Evolutionary conservation across 2,888 invertebrate genomes (phyloP).

Genomic region (Caenorhabditis panamensis): DNA sequence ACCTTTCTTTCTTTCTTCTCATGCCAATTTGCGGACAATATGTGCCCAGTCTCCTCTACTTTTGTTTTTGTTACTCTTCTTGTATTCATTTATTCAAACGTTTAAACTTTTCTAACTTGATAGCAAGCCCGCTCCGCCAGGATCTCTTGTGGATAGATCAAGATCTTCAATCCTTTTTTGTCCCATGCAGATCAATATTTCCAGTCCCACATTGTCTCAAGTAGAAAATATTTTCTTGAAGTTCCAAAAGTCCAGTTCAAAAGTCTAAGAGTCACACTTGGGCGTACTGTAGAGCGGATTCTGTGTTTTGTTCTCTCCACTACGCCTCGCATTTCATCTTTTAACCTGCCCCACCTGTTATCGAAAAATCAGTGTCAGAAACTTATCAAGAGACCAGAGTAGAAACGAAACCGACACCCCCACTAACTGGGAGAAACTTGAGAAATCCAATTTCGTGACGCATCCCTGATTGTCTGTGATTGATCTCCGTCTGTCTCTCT

Average conservation of each 20-base stretch:
- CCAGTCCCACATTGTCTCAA: too few relatives aligned
- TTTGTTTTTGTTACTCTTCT: not conserved
- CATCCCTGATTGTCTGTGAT: slow-evolving; percentile 18
- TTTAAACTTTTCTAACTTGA: too few relatives aligned
- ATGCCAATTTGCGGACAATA: slow-evolving; percentile 10
- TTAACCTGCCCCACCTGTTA: not conserved
- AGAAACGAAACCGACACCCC: not conserved
- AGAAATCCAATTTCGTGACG: slow-evolving; percentile 6
- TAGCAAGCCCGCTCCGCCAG: too few relatives aligned
- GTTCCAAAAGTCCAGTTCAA: too few relatives aligned
- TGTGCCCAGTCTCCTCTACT: not conserved
- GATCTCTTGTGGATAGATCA: too few relatives aligned
- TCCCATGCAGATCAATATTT: too few relatives aligned
- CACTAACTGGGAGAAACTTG: not conserved
- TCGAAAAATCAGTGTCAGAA: not conserved
- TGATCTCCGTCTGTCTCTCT: not conserved
- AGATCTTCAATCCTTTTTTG: too few relatives aligned
- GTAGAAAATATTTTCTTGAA: too few relatives aligned
- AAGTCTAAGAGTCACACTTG: too few relatives aligned
- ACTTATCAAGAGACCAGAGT: not conserved
- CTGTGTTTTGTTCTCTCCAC: not conserved
- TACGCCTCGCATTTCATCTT: not conserved
- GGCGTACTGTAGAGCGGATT: not conserved
- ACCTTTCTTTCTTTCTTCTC: slow-evolving; percentile 1
- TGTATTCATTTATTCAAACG: not conserved